Evolutionary conservation across 2,113 vertebrate genomes (phyloP), one percentile per base, ranked within the genome.

Genomic region (Semnopithecus entellus): DNA sequence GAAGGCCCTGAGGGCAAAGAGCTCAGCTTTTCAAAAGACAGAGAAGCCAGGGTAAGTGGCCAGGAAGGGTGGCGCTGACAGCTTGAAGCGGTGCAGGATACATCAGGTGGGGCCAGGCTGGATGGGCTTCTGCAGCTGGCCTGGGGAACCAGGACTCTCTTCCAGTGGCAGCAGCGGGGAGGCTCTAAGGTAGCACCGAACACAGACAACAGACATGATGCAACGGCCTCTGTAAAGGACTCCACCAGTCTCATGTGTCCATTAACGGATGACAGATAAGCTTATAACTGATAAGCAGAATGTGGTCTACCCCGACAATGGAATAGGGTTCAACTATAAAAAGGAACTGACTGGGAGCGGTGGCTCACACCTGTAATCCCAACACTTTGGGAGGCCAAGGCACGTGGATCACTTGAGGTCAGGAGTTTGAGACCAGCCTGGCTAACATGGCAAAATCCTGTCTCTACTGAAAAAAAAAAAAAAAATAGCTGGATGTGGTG

Each of bases 131-230:
- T 81, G 43, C 25, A 22, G 83, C 9, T 23, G 8, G 14, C 59
- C 27, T 3, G 3, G 48, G 40, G 45, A 30, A 25, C 11, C 38
- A 3, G 32, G 32, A 48, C 38, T 3, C 8, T 14, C 12, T 27
- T 3, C 25, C 48, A 38, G 18, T 27, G 35, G 52, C 48, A 13
- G 45, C 22, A 18, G 38, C 48, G 38, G 66, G 23, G n/a, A 40
- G 30, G 20, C 38, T 5, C 43, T 4, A 9, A 0, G 3, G n/a
- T 5, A 38, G 27, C 7, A 8, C 30, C n/a, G 0, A 2, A 45
- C 50, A 30, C 43, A 80, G 52, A 10, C 27, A 23, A 80, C 12
- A 81, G n/a, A 52, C 9, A 13, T 0, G 43, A 50, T 27, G 22
- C 73, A 20, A 48, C 52, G 4, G 11, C 75, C 45, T 50, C 72